Conservation (phyloP, 2,797 vertebrate genomes). For the Microctenopoma lineatum region DNA sequence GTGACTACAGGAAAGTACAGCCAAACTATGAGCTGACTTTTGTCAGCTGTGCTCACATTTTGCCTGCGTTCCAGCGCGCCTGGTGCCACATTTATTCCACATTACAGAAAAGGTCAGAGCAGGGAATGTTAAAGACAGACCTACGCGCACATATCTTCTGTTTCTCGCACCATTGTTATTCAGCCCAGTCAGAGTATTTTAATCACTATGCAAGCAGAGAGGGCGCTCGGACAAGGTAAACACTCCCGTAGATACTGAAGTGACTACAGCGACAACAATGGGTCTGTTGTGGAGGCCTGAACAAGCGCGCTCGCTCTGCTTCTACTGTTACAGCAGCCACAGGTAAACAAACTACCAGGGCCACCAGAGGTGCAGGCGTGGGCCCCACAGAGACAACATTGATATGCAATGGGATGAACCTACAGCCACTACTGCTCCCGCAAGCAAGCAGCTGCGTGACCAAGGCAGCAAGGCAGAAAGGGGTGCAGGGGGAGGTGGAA, state of each 20-base stretch:
- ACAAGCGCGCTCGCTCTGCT: slow-evolving; percentile 43
- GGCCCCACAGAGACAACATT: slow-evolving; percentile 56
- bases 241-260: slow-evolving; percentile 63
- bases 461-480: slow-evolving; percentile 44
- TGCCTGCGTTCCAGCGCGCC: slow-evolving; percentile 29
- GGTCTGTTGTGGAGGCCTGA: slow-evolving; percentile 63
- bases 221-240: slow-evolving; percentile 65
- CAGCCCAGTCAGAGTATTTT: slow-evolving; percentile 53
- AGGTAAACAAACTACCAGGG: slow-evolving; percentile 74
- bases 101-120: slow-evolving; percentile 46
- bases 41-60: slow-evolving; percentile 51
- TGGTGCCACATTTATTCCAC: slow-evolving; percentile 55
- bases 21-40: slow-evolving; percentile 62
- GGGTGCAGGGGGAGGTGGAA: slow-evolving; percentile 6
- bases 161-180: slow-evolving; percentile 58
- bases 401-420: slow-evolving; percentile 71
- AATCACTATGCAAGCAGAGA: slow-evolving; percentile 69
- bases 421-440: slow-evolving; percentile 59
- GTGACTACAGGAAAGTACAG: slow-evolving; percentile 18
- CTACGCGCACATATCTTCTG: slow-evolving; percentile 30
- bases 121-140: slow-evolving; percentile 32
- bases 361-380: slow-evolving; percentile 63
- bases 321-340: slow-evolving; percentile 67
- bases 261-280: slow-evolving; percentile 67
- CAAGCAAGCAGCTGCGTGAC: slow-evolving; percentile 45